Evolutionary conservation across 2,797 vertebrate genomes (phyloP).

Genomic region (Antennarius maculatus): DNA sequence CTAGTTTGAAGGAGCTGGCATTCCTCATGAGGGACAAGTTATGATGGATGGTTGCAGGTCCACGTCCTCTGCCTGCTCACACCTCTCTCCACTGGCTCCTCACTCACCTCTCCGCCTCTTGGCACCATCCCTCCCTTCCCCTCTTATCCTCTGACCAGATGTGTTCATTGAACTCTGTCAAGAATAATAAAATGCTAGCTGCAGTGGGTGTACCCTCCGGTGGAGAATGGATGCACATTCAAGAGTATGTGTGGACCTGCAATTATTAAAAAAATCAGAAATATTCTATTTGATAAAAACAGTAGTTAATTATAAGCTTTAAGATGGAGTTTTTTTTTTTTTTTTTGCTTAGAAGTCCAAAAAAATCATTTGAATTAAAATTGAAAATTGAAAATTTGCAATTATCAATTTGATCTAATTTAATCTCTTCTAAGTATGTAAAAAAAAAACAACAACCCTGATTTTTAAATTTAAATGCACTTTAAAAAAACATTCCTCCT

Average conservation of each 20-base stretch:
- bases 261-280: conserved; percentile 26
- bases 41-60: conserved; percentile 77
- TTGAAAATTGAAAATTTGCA: background rate
- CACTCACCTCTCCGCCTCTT: conserved; percentile 72
- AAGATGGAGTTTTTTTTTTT: background rate
- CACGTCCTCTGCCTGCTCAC: conserved; percentile 69
- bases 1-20: conserved; percentile 51
- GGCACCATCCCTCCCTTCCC: conserved; percentile 67
- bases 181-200: conserved; percentile 84
- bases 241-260: conserved; percentile 9
- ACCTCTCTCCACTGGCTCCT: conserved; percentile 67
- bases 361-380: background rate
- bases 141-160: conserved; percentile 84
- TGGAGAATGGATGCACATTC: conserved; percentile 14
- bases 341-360: background rate
- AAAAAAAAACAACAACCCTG: too few species aligned
- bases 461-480: too few species aligned
- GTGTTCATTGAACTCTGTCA: conserved; percentile 88
- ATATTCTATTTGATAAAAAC: background rate
- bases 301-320: conserved; percentile 1
- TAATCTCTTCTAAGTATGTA: background rate
- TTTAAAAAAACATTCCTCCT: too few species aligned
- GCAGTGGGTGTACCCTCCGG: conserved; percentile 34
- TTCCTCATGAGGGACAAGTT: conserved; percentile 55
- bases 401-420: background rate